These are phyloP conservation scores for Drosophila elegans DNA, from an alignment of 1,140 invertebrate genomes.

Conservation along the genomic window DNA sequence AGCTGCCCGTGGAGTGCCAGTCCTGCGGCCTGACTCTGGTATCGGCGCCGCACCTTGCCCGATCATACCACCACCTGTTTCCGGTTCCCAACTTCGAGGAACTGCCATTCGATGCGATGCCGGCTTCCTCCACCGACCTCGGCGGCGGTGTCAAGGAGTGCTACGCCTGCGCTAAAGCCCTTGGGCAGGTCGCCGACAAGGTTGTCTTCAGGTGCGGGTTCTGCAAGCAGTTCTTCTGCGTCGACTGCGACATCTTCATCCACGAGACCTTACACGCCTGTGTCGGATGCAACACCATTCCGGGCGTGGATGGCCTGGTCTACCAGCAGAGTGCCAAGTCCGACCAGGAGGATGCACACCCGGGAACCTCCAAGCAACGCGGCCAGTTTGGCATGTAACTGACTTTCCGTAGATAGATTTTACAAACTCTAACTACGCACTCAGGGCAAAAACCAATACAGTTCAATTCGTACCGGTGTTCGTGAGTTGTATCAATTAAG, in stretches of 20 bases:
- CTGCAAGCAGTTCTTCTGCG: conserved; percentile 93
- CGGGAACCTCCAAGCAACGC: conserved; percentile 54
- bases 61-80: conserved; percentile 98
- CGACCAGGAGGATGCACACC: conserved; percentile 7
- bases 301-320: conserved; percentile 65
- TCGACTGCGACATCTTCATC: conserved; percentile 98
- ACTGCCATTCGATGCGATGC: conserved; percentile 86
- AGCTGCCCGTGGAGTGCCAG: conserved; percentile 98
- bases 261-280: conserved; percentile 97
- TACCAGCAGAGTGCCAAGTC: conserved; percentile 62
- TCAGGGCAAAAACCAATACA: conserved; percentile 15
- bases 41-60: conserved; percentile 97
- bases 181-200: conserved; percentile 88
- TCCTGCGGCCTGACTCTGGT: conserved; percentile 98
- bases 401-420: conserved; percentile 21
- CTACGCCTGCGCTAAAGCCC: conserved; percentile 90
- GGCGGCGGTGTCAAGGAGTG: conserved; percentile 84
- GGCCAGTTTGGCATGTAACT: conserved; percentile 45
- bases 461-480: conserved; percentile 25
- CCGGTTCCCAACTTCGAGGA: conserved; percentile 95
- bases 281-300: conserved; percentile 92
- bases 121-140: conserved; percentile 70
- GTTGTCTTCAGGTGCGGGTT: conserved; percentile 92
- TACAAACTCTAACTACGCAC: conserved; percentile 5
- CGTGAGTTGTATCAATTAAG: conserved; percentile 18